Percentiles rank a stretch among this genome's conserved stretches.
phyloP scores from a whole-genome alignment of 1,140 invertebrate genomes.

The Choristoneura fumiferana region DNA sequence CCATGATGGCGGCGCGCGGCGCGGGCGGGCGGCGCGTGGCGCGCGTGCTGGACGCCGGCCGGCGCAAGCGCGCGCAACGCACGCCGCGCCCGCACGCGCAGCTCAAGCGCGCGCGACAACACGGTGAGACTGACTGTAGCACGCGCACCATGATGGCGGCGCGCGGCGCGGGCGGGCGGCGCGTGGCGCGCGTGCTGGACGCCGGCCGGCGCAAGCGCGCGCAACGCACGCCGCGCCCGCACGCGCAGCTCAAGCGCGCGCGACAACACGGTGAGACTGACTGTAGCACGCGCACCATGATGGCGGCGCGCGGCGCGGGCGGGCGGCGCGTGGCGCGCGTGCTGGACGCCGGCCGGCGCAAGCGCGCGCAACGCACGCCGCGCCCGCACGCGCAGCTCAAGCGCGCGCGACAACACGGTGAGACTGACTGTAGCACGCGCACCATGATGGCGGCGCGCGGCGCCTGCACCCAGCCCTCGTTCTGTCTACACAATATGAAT shows the following conservation, averaged over 20 bases:
- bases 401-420: constrained; percentile 38
- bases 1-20: constrained; percentile 74
- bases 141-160: constrained; percentile 52
- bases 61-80: constrained; percentile 23
- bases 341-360: constrained; percentile 48
- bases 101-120: constrained; percentile 40
- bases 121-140: constrained; percentile 27
- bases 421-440: constrained; percentile 26
- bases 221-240: no score
- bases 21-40: constrained; percentile 65
- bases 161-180: constrained; percentile 68
- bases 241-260: constrained; percentile 44
- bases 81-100: constrained; percentile 35
- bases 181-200: constrained; percentile 44
- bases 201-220: constrained; percentile 47
- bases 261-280: no score
- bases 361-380: no score
- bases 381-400: constrained; percentile 40
- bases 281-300: constrained; percentile 29
- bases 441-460: constrained; percentile 62
- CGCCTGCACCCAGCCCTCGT: no score
- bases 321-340: constrained; percentile 52
- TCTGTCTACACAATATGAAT: no score
- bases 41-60: constrained; percentile 48
- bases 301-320: constrained; percentile 71